Evolutionary conservation across 2,888 invertebrate genomes (phyloP).

Genomic region (Agapostemon virescens): DNA sequence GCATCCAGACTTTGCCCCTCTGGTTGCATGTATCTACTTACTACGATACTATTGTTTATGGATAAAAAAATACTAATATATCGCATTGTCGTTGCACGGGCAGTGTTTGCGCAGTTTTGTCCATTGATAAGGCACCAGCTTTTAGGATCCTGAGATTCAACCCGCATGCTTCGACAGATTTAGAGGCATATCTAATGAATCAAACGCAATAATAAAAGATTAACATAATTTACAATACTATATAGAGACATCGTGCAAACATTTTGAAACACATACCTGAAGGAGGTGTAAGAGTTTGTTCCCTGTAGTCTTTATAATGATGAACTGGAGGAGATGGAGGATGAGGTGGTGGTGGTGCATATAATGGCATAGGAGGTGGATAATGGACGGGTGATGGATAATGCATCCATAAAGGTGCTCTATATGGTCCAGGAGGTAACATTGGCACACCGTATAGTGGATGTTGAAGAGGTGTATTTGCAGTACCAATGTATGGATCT

Average conservation of each 20-base stretch:
- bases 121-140: slow-evolving; percentile 76
- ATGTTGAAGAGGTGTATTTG: slow-evolving; percentile 76
- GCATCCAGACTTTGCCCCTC: slow-evolving; percentile 69
- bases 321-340: slow-evolving; percentile 78
- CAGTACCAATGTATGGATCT: slow-evolving; percentile 75
- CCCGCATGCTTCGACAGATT: slow-evolving; percentile 92
- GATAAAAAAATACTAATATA: slow-evolving; percentile 80
- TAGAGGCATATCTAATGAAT: slow-evolving; percentile 92
- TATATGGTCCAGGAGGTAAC: slow-evolving; percentile 80
- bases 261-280: slow-evolving; percentile 71
- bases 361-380: slow-evolving; percentile 79
- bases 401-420: slow-evolving; percentile 82
- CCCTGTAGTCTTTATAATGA: slow-evolving; percentile 80
- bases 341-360: slow-evolving; percentile 79
- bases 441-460: slow-evolving; percentile 78
- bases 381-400: slow-evolving; percentile 81
- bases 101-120: slow-evolving; percentile 78
- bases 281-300: slow-evolving; percentile 79
- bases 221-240: neutral
- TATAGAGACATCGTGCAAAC: neutral
- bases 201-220: slow-evolving; percentile 59
- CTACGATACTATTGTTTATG: slow-evolving; percentile 75
- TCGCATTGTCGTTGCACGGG: slow-evolving; percentile 80
- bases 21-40: slow-evolving; percentile 72
- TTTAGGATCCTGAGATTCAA: slow-evolving; percentile 81